These are phyloP conservation scores for Coenonympha glycerion DNA, from an alignment of 2,888 invertebrate genomes.

Conservation along the genomic window DNA sequence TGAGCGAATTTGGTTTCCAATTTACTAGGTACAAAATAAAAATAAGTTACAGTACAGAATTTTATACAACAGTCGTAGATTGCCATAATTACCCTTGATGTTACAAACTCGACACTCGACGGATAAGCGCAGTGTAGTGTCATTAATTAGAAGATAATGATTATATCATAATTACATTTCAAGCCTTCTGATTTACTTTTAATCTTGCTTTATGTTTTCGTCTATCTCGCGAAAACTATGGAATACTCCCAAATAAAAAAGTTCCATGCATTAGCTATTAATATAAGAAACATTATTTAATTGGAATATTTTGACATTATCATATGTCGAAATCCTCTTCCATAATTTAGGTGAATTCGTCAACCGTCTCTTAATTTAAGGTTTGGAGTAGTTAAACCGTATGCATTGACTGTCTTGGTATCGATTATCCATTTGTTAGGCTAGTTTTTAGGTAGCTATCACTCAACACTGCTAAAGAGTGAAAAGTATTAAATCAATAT, in stretches of 20 bases:
- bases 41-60: not conserved
- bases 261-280: too few species aligned
- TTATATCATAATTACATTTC: not conserved
- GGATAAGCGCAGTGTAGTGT: not conserved
- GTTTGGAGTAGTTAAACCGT: not conserved
- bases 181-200: too few species aligned
- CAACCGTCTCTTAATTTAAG: too few species aligned
- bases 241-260: too few species aligned
- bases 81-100: not conserved
- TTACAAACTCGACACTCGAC: not conserved
- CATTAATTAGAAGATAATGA: slow-evolving; percentile 4
- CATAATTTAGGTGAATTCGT: not conserved
- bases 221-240: too few species aligned
- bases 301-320: not conserved
- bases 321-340: not conserved
- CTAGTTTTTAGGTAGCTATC: too few species aligned
- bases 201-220: too few species aligned
- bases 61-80: not conserved
- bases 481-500: not conserved
- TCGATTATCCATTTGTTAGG: not conserved
- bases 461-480: too few species aligned
- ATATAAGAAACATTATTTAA: too few species aligned
- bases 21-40: too few species aligned
- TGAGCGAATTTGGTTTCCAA: too few species aligned
- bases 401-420: not conserved